Conservation (phyloP, 2,113 vertebrate species). For the Erythrocercus mccallii region DNA sequence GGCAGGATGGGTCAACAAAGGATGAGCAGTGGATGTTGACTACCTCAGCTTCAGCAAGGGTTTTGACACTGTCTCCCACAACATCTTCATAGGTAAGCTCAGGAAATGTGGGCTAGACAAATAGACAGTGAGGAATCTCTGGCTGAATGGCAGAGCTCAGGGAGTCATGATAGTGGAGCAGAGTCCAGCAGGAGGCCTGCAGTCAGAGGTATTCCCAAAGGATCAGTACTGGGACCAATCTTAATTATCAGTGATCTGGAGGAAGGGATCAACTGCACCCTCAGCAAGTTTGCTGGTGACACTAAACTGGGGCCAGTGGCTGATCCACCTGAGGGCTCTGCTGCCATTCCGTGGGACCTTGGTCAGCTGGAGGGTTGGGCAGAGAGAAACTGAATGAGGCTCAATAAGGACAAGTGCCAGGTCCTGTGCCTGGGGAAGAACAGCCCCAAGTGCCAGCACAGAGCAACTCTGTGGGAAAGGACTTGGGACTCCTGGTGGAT, state of each 20-base stretch:
- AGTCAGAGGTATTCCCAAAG: not conserved
- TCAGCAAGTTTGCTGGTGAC: not conserved
- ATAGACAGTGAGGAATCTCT: not conserved
- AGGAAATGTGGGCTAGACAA: not conserved
- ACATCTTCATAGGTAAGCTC: not conserved
- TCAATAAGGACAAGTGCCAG: not conserved
- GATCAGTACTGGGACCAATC: not conserved
- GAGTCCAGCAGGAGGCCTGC: not conserved
- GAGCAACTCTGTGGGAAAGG: not conserved
- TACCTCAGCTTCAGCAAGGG: not conserved
- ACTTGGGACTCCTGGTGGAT: not conserved
- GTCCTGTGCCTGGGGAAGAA: not conserved
- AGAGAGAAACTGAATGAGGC: not conserved
- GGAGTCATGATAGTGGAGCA: not conserved
- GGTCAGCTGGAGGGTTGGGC: not conserved
- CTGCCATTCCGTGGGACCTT: not conserved
- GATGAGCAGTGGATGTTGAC: not conserved
- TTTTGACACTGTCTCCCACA: not conserved
- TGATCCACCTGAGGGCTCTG: not conserved
- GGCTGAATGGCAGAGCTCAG: not conserved
- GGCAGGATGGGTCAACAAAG: fast-evolving
- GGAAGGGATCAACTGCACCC: not conserved
- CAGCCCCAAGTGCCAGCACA: not conserved
- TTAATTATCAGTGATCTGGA: not conserved
- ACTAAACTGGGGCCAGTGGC: not conserved